Conservation (phyloP, 2,113 vertebrate species). For the Tympanuchus pallidicinctus region DNA sequence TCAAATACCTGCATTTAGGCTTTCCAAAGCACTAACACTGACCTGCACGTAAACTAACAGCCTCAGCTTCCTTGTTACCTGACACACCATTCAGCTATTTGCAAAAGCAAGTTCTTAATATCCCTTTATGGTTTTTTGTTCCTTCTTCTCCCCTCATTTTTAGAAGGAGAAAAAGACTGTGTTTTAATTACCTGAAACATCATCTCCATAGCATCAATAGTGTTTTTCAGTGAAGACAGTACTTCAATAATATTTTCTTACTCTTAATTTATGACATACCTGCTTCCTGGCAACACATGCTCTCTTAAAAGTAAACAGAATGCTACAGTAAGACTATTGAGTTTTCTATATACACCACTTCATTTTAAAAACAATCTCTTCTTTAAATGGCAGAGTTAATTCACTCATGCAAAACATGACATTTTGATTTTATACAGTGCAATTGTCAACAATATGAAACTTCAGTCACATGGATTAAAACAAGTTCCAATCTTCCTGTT, state of each 20-base stretch:
- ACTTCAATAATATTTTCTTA: not conserved
- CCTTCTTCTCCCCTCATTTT: not conserved
- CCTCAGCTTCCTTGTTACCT: not conserved
- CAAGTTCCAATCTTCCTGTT: not conserved
- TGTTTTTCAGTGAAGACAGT: not conserved
- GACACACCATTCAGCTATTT: not conserved
- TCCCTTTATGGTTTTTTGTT: not conserved
- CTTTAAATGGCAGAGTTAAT: conserved; percentile 30
- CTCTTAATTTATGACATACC: not conserved
- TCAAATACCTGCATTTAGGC: not conserved
- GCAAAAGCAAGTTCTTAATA: not conserved
- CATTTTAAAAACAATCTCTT: not conserved
- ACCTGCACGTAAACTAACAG: not conserved
- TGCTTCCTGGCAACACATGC: not conserved
- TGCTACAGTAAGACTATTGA: not conserved
- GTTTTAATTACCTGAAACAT: not conserved
- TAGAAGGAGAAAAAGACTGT: not conserved
- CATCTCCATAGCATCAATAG: not conserved
- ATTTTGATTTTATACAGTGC: not conserved
- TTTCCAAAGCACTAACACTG: not conserved
- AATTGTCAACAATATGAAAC: not conserved
- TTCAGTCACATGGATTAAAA: not conserved
- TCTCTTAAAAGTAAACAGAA: not conserved
- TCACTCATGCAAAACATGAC: not conserved
- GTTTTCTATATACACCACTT: not conserved